Evolutionary conservation across 2,888 invertebrate genomes (phyloP).

Genomic region (Anarsia innoxiella): DNA sequence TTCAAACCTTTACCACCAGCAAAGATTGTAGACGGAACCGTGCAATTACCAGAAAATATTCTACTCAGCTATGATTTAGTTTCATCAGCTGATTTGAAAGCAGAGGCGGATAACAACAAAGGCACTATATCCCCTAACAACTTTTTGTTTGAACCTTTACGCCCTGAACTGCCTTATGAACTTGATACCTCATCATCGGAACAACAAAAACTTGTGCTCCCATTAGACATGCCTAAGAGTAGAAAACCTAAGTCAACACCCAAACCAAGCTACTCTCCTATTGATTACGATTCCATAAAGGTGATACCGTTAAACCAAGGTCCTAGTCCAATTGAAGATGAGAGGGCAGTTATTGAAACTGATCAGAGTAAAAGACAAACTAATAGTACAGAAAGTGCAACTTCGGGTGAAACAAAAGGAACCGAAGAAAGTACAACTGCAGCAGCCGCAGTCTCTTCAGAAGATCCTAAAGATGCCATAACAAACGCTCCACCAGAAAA

Average conservation of each 20-base stretch:
- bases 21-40: constrained; percentile 49
- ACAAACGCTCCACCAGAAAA: constrained; percentile 26
- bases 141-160: constrained; percentile 55
- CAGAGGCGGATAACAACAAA: constrained; percentile 23
- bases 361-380: constrained; percentile 56
- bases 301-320: constrained; percentile 61
- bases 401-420: background rate
- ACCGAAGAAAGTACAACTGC: constrained; percentile 17
- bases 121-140: constrained; percentile 35
- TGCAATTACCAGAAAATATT: constrained; percentile 63
- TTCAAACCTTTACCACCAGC: constrained; percentile 64
- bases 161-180: constrained; percentile 53
- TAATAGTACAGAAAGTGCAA: constrained; percentile 23
- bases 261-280: constrained; percentile 45
- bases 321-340: constrained; percentile 46
- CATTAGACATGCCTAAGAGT: constrained; percentile 50
- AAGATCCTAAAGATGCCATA: constrained; percentile 33
- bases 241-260: constrained; percentile 40
- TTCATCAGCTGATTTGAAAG: constrained; percentile 37
- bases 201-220: constrained; percentile 41
- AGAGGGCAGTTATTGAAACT: constrained; percentile 29
- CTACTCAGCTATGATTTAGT: constrained; percentile 58
- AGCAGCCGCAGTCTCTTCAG: constrained; percentile 24
- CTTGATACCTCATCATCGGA: constrained; percentile 60
- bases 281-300: constrained; percentile 60